These are phyloP conservation scores for Actenoides hombroni DNA, from an alignment of 2,113 vertebrate species.

Conservation along the genomic window DNA sequence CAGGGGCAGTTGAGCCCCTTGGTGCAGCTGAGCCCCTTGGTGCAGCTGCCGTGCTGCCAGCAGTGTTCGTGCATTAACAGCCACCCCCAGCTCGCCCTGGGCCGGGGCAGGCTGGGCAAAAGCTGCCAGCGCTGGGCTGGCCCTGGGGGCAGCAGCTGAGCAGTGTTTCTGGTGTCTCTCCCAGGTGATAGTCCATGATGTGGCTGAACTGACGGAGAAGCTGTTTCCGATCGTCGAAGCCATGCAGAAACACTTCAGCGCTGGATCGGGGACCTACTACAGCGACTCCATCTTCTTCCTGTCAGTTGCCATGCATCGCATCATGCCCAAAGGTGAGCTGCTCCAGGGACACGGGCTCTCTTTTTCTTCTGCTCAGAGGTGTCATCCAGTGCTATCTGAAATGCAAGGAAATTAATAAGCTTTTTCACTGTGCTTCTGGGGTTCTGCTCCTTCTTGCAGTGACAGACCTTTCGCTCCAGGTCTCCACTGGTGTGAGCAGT, in stretches of 20 bases:
- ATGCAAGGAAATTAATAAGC: not conserved
- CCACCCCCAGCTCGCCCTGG: rapidly evolving
- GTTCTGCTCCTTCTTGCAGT: not conserved
- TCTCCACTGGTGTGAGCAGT: not conserved
- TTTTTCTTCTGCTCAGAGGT: not conserved
- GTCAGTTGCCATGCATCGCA: conserved; percentile 93
- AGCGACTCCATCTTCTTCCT: conserved; percentile 97
- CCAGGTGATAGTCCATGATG: conserved; percentile 93
- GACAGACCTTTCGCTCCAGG: not conserved
- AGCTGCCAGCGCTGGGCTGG: not conserved
- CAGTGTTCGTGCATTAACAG: not conserved
- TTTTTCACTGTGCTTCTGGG: not conserved
- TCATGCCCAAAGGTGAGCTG: conserved; percentile 89
- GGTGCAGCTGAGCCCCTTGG: not conserved
- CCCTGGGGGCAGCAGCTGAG: not conserved
- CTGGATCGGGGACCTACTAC: conserved; percentile 92
- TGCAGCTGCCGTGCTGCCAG: not conserved
- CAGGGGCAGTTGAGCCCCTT: rapidly evolving
- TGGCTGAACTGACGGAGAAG: conserved; percentile 84
- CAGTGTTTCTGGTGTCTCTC: not conserved
- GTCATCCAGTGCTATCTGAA: not conserved
- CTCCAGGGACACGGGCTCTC: not conserved
- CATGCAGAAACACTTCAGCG: conserved; percentile 98
- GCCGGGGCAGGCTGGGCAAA: not conserved
- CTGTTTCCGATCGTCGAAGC: conserved; percentile 90